Evolutionary conservation across 2,888 invertebrate species (phyloP).

Genomic region (Eupithecia inturbata): DNA sequence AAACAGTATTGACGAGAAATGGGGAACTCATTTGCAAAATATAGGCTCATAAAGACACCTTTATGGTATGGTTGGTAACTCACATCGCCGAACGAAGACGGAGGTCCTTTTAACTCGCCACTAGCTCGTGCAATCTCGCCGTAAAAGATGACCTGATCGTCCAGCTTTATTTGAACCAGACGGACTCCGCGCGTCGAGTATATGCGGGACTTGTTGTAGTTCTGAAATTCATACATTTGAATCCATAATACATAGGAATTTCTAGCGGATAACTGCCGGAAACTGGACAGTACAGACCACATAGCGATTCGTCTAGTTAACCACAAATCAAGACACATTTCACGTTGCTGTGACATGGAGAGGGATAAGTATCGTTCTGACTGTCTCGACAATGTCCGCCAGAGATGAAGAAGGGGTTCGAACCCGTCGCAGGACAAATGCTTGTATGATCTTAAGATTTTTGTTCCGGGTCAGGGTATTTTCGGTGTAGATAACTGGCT

Average conservation of each 20-base stretch:
- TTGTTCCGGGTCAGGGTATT: too few species aligned
- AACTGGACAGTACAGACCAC: not conserved
- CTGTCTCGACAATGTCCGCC: not conserved
- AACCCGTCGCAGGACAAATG: not conserved
- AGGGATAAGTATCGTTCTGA: not conserved
- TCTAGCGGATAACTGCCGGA: not conserved
- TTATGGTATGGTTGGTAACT: too few species aligned
- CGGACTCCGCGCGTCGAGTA: slow-evolving; percentile 91
- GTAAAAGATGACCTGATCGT: slow-evolving; percentile 88
- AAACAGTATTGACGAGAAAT: too few species aligned
- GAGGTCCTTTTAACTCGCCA: slow-evolving; percentile 88
- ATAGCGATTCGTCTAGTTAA: too few species aligned
- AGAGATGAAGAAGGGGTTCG: too few species aligned
- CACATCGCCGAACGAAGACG: slow-evolving; percentile 88
- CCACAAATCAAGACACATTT: not conserved
- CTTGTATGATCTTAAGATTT: not conserved
- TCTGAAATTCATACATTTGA: slow-evolving; percentile 78
- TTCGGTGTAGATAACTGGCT: too few species aligned
- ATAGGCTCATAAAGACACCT: too few species aligned
- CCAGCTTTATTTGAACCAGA: slow-evolving; percentile 87
- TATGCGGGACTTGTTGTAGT: slow-evolving; percentile 94
- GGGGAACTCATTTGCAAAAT: too few species aligned
- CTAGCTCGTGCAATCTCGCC: slow-evolving; percentile 93
- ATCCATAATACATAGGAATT: not conserved
- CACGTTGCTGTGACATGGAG: not conserved